Evolutionary conservation across 2,113 vertebrate genomes (phyloP), one percentile per base, ranked within the genome.

Genomic region (Forbesichthys agassizii): DNA sequence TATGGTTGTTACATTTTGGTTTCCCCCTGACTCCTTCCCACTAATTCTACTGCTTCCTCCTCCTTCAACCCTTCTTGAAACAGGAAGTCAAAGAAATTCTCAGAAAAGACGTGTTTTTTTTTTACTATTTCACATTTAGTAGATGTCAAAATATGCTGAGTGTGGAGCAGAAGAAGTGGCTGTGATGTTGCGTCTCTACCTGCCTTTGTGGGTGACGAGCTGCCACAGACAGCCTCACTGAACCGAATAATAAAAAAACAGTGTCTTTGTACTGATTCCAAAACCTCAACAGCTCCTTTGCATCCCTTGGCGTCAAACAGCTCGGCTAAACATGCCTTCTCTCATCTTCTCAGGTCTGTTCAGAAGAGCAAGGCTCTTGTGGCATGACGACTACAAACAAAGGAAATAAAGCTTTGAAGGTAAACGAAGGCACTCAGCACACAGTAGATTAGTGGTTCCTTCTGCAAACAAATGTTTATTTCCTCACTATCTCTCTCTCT

Each of bases 311-410:
- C 8, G 56, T 58, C 20, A 18, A 11, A 33, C 11, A 18, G 55
- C 9, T 56, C 3, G 9, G 47, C 57, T 33, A 9, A 6, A 66
- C 20, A 11, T 33, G 52, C 58, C 9, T 61, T 18, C 56, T 16
- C 58, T 56, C 33, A 33, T 83, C 64, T 81, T 68, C n/a, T n/a
- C 48, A 94, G 93, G 89, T 91, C 76, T 90, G 87, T 77, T 88
- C 86, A 84, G 85, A 88, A 89, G 84, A 84, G 79, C 78, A 64
- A 67, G 87, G 88, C 85, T 91, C 88, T 83, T 87, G 92, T 91
- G 93, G 93, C 91, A 94, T 94, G 93, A 93, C 93, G 92, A 93
- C 93, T 89, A 89, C 90, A 85, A 93, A 91, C 87, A 93, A 93
- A 90, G 92, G 90, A 90, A 93, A 92, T 90, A 94, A 94, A 86